Evolutionary conservation across 1,140 invertebrate species (phyloP).

Genomic region (Panagrolaimus sp.): DNA sequence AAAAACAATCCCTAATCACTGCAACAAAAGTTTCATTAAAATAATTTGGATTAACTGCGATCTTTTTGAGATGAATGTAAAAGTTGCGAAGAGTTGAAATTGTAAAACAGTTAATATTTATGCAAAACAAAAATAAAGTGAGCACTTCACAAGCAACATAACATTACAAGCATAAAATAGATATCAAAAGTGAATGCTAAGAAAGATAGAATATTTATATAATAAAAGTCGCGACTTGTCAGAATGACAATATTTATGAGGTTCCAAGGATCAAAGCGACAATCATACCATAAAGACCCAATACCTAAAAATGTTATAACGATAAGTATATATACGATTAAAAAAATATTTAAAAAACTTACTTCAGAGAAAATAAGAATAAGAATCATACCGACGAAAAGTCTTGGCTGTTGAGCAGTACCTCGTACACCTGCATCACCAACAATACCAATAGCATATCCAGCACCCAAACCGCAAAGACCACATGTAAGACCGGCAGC

Average conservation of each 20-base stretch:
- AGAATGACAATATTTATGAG: slow-evolving; percentile 34
- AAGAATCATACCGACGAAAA: slow-evolving; percentile 99
- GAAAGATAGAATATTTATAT: no score
- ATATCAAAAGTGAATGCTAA: no score
- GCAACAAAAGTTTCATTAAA: no score
- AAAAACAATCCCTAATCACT: no score
- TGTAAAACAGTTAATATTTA: no score
- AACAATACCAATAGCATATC: slow-evolving; percentile 36
- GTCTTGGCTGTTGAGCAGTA: slow-evolving; percentile 93
- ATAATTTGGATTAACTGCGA: no score
- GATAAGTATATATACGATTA: neutral
- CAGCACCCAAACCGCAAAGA: slow-evolving; percentile 73
- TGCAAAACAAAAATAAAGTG: no score
- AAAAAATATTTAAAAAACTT: neutral
- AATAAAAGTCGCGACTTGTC: no score
- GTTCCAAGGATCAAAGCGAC: slow-evolving; percentile 95
- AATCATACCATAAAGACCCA: slow-evolving; percentile 98
- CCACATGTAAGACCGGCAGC: slow-evolving; percentile 94
- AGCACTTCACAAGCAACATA: no score
- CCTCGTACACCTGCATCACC: slow-evolving; percentile 71
- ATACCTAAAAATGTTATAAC: slow-evolving; percentile 57
- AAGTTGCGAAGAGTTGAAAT: no score
- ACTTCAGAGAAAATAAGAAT: slow-evolving; percentile 99
- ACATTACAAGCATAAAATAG: no score
- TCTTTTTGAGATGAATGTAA: no score